Conservation (phyloP, 2,888 invertebrate species). For the Clepsis dumicolana region DNA sequence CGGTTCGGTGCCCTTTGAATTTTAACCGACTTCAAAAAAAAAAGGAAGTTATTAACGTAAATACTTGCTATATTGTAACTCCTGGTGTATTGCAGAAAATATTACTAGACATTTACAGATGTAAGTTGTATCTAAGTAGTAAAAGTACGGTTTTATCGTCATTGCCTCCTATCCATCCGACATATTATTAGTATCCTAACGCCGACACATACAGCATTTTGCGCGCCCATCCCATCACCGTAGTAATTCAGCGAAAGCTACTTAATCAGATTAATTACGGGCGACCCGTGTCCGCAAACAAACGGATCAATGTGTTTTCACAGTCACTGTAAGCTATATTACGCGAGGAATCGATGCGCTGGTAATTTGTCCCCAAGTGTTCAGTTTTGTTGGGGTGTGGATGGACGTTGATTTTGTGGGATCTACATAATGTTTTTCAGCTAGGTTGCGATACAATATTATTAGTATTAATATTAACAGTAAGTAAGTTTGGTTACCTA, state of each 20-base stretch:
- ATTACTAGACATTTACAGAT: no score
- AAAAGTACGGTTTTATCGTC: no score
- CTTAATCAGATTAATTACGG: constrained; percentile 83
- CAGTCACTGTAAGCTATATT: constrained; percentile 53
- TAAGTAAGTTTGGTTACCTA: no score
- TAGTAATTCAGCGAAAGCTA: constrained; percentile 68
- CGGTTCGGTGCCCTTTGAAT: no score
- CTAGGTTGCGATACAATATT: no score
- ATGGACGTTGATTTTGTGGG: not conserved
- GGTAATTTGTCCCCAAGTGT: constrained; percentile 59
- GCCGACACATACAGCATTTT: constrained; percentile 32
- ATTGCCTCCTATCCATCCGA: not conserved
- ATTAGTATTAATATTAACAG: no score
- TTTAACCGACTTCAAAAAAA: no score
- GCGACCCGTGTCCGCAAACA: constrained; percentile 64
- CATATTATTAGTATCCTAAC: not conserved
- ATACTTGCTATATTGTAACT: no score
- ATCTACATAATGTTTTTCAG: not conserved
- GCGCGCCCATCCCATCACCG: constrained; percentile 48
- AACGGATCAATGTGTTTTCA: constrained; percentile 52
- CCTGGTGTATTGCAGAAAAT: no score
- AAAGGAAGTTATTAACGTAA: no score
- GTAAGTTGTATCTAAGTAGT: no score
- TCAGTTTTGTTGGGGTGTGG: constrained; percentile 34
- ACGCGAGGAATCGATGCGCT: constrained; percentile 57